Conservation (phyloP, 1,140 invertebrate genomes). For the Triops cancriformis region DNA sequence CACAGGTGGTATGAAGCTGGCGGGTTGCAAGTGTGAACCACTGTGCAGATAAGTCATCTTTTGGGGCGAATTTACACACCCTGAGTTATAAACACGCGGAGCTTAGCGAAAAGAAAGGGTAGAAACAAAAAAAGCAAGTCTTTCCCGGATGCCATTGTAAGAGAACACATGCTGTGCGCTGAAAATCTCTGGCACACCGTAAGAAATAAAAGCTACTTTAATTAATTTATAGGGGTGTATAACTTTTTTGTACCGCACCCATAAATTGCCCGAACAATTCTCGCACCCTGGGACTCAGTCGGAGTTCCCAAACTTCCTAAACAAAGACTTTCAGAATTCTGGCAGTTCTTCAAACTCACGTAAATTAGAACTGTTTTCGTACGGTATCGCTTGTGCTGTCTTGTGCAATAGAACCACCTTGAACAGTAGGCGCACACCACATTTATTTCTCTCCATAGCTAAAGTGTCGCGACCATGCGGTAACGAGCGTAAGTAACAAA, state of each 20-base stretch:
- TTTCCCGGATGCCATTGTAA: neutral
- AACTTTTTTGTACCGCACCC: neutral
- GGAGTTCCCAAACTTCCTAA: too few relatives aligned
- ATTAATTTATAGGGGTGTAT: constrained; percentile 8
- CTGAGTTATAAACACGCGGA: neutral
- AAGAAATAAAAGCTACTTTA: neutral
- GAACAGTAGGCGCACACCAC: too few relatives aligned
- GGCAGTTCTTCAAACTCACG: too few relatives aligned
- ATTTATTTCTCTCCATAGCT: too few relatives aligned
- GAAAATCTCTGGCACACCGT: neutral
- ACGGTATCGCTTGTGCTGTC: too few relatives aligned
- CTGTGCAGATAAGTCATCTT: constrained; percentile 13
- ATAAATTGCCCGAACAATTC: neutral
- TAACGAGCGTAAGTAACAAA: too few relatives aligned
- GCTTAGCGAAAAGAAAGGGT: neutral
- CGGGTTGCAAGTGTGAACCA: neutral
- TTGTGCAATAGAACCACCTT: too few relatives aligned
- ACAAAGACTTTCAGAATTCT: too few relatives aligned
- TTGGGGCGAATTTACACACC: constrained; percentile 3
- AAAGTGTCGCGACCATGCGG: too few relatives aligned
- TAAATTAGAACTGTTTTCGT: too few relatives aligned
- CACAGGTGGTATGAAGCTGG: neutral
- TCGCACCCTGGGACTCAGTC: too few relatives aligned
- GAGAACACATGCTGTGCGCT: neutral
- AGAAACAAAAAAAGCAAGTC: neutral